Evolutionary conservation across 2,797 vertebrate species (phyloP).

Genomic region (Phrynocephalus forsythii): DNA sequence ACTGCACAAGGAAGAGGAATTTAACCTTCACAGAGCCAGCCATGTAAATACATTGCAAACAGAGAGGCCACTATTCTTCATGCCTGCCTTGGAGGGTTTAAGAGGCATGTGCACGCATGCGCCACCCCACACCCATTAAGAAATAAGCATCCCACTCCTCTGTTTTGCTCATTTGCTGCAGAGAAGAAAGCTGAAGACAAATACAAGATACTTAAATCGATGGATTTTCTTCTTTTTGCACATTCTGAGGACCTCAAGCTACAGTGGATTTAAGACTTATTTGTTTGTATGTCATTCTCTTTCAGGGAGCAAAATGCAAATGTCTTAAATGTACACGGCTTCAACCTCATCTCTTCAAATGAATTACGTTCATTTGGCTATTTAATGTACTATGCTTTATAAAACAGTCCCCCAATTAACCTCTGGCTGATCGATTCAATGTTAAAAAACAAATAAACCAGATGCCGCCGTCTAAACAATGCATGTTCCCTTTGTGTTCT

Average conservation of each 20-base stretch:
- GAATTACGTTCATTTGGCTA: background rate
- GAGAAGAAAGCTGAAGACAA: background rate
- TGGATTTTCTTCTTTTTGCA: background rate
- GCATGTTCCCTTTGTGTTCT: background rate
- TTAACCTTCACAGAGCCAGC: constrained; percentile 14
- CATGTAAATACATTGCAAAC: constrained; percentile 19
- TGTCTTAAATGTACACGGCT: background rate
- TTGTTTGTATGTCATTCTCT: background rate
- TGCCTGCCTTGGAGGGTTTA: background rate
- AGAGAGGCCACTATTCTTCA: constrained; percentile 27
- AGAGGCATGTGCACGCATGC: background rate
- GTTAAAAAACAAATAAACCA: no score
- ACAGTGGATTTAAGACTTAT: background rate
- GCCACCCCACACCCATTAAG: background rate
- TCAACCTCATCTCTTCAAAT: constrained; percentile 1
- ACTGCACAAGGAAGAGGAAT: constrained; percentile 30
- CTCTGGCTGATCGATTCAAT: background rate
- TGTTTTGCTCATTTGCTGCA: background rate
- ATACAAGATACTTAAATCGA: background rate
- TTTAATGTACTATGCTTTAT: background rate
- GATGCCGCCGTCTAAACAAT: background rate
- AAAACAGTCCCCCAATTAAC: background rate
- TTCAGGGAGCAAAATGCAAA: background rate
- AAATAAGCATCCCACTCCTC: background rate
- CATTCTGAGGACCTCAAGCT: background rate